Percentiles rank a stretch among this genome's conserved stretches.
Conservation (phyloP, 1,140 invertebrate species). For the Sinonovacula constricta region DNA sequence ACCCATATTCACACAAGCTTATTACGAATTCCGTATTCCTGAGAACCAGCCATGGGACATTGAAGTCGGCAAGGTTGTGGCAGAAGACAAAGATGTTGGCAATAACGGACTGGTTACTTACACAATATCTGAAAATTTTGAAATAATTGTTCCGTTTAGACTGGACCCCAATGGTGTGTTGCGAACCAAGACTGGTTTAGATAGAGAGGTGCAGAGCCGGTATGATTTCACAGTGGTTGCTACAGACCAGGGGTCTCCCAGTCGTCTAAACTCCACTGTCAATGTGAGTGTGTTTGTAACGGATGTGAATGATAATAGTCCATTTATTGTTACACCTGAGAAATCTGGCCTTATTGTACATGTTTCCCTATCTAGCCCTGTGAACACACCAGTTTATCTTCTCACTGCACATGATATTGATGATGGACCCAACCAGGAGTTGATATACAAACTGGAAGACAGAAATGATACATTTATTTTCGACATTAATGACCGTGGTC, state of each 20-base stretch:
- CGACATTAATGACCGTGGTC: constrained; percentile 50
- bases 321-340: constrained; percentile 53
- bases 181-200: constrained; percentile 42
- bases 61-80: constrained; percentile 89
- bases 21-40: constrained; percentile 62
- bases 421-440: constrained; percentile 48
- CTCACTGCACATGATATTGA: constrained; percentile 58
- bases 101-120: constrained; percentile 65
- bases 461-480: constrained; percentile 63
- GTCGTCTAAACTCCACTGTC: constrained; percentile 42
- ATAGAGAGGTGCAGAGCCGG: constrained; percentile 43
- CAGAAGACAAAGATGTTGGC: constrained; percentile 93
- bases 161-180: constrained; percentile 54
- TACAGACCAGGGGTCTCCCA: constrained; percentile 56
- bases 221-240: constrained; percentile 55
- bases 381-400: constrained; percentile 54
- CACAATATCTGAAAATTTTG: constrained; percentile 34
- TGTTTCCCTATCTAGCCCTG: constrained; percentile 36
- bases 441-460: constrained; percentile 52
- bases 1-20: constrained; percentile 87
- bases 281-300: constrained; percentile 52
- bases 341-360: constrained; percentile 49
- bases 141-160: constrained; percentile 48
- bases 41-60: constrained; percentile 82
- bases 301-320: constrained; percentile 58